Conservation (phyloP, 2,113 vertebrate species). For the Hyperoodon ampullatus region DNA sequence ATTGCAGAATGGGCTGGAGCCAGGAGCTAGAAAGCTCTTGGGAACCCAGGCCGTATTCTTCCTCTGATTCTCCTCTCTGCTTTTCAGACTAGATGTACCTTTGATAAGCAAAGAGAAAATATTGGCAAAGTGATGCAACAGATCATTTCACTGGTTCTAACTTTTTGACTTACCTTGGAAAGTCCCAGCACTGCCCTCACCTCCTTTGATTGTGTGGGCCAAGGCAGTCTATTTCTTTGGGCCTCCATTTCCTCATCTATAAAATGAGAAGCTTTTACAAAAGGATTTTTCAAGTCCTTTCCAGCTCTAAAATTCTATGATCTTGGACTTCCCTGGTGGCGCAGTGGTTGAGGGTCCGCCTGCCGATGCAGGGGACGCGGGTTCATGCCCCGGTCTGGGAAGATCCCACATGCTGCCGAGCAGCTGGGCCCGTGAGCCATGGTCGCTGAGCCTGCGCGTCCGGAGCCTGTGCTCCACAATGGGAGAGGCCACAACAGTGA, state of each 20-base stretch:
- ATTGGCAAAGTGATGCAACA: background rate
- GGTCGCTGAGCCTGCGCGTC: no score
- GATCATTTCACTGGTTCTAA: background rate
- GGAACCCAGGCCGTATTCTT: background rate
- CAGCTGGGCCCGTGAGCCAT: no score
- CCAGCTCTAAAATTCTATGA: background rate
- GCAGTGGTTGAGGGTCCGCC: no score
- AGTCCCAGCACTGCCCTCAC: background rate
- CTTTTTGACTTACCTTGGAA: constrained; percentile 14
- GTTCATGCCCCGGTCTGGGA: no score
- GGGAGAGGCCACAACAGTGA: no score
- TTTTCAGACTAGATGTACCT: background rate
- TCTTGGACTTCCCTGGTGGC: background rate
- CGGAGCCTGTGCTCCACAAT: no score
- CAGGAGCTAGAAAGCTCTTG: constrained; percentile 13
- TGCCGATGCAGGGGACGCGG: no score
- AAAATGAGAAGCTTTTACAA: constrained; percentile 40
- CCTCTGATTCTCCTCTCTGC: background rate
- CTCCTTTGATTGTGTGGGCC: background rate
- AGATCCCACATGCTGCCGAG: no score
- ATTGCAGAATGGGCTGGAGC: background rate
- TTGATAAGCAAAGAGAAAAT: background rate
- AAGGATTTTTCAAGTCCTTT: constrained; percentile 1
- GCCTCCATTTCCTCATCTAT: constrained; percentile 13
- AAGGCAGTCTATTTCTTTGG: constrained; percentile 2